A percentile compares a stretch with the other conserved stretches of the same genome.
phyloP scores from a whole-genome alignment of 2,113 vertebrate genomes.

The Todiramphus saurophagus region DNA sequence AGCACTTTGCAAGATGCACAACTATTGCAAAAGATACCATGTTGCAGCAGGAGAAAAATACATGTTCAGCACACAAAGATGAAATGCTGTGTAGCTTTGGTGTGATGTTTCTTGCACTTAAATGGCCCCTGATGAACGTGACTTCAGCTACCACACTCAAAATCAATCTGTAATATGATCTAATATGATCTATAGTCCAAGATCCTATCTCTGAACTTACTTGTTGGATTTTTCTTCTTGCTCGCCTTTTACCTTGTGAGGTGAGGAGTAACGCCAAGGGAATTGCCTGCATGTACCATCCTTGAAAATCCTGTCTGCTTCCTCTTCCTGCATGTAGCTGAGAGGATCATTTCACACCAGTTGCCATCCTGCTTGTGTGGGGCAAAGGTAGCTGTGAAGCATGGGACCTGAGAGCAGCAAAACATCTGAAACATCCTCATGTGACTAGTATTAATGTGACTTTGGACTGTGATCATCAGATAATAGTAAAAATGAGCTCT shows the following conservation, averaged over 20 bases:
- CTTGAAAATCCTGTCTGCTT: neutral
- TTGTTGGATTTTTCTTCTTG: neutral
- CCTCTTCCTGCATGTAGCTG: rapidly evolving
- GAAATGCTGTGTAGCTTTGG: rapidly evolving
- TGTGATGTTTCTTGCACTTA: neutral
- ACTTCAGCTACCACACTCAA: neutral
- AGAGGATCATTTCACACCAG: neutral
- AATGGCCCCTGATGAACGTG: rapidly evolving
- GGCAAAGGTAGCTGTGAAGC: neutral
- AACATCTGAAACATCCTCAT: neutral
- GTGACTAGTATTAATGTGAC: neutral
- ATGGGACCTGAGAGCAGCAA: neutral
- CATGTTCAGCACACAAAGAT: neutral
- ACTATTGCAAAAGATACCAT: neutral
- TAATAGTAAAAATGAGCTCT: neutral
- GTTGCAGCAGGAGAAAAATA: neutral
- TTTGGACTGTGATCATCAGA: neutral
- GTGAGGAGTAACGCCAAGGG: rapidly evolving
- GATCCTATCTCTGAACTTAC: neutral
- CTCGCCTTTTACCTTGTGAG: neutral
- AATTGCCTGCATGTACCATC: neutral
- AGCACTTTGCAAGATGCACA: neutral
- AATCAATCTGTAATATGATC: neutral
- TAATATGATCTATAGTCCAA: neutral
- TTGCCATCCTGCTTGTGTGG: neutral